Evolutionary conservation across 2,888 invertebrate species (phyloP).

Genomic region (Rhaphigaster nebulosa): DNA sequence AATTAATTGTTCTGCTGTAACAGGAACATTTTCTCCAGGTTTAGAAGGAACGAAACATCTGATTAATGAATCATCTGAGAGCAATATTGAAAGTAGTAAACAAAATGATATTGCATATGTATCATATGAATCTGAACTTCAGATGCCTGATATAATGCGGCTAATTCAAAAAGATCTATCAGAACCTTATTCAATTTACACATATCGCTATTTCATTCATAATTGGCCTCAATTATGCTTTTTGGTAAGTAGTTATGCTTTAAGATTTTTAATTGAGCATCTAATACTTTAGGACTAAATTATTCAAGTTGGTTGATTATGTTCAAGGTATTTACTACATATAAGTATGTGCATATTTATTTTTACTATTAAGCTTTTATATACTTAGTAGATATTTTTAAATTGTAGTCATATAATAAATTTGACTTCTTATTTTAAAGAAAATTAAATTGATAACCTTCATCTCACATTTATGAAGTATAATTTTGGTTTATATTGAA

Average conservation of each 20-base stretch:
- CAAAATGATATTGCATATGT: conserved; percentile 72
- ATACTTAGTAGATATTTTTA: too few relatives aligned
- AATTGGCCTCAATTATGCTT: conserved; percentile 99
- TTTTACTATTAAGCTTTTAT: too few relatives aligned
- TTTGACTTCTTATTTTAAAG: too few relatives aligned
- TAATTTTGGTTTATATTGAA: too few relatives aligned
- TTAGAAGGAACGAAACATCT: neutral
- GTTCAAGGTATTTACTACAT: too few relatives aligned
- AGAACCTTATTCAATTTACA: conserved; percentile 99
- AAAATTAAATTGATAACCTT: too few relatives aligned
- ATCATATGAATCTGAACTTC: conserved; percentile 93
- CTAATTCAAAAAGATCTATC: conserved; percentile 99
- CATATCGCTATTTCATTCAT: conserved; percentile 99
- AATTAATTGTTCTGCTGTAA: neutral
- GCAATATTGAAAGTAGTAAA: conserved; percentile 56
- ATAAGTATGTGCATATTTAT: too few relatives aligned
- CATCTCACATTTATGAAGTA: neutral
- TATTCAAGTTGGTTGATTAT: neutral
- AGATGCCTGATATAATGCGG: conserved; percentile 99
- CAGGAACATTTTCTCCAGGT: neutral
- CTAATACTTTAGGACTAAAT: neutral
- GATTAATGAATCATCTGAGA: neutral
- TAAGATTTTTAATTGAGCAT: neutral
- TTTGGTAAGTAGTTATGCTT: conserved; percentile 75
- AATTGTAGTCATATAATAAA: too few relatives aligned